Evolutionary conservation across 2,797 vertebrate species (phyloP), one percentile per base, ranked within the genome.

Genomic region (Premnoplex brunnescens): DNA sequence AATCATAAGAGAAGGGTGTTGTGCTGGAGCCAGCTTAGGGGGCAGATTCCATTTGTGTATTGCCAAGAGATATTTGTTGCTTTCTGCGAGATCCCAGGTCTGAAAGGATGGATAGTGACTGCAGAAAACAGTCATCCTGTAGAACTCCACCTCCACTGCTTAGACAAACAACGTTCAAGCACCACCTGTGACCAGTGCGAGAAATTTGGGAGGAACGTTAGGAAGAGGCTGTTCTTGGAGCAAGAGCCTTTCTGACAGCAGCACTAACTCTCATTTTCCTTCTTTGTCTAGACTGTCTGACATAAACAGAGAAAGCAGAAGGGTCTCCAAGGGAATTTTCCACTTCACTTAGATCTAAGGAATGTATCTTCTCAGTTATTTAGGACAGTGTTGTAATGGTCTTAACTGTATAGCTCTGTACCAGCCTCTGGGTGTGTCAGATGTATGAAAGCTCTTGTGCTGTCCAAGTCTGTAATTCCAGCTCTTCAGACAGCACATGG

Each of bases 291-390:
- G 82, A 88, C 85, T 75, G 26, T 73, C 69, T 91, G 91, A 91
- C 88, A 78, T 60, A 88, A 92, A 85, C 64, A 67, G 76, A 80
- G 79, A 86, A 93, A 85, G 72, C 82, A 89, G 52, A 83, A 92
- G 64, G 51, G 41, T 93, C 85, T 91, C 83, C 73, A 94, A 89
- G 83, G 85, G 51, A 95, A 93, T 80, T 95, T 97, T 94, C 88
- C 90, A 63, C 63, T 95, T 95, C 51, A 62, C 74, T 91, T 94
- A 88, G 77, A 51, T 68, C 58, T 44, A 41, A 91, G 93, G 76
- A 97, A 90, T 84, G 73, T 72, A 67, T 92, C 89, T 87, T 92
- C 77, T 79, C 63, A 63, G 63, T 91, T 96, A 91, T 73, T 81
- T 84, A 79, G 83, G 76, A 95, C 85, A 84, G n/a, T 59, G 48